Conservation (phyloP, 2,113 vertebrate genomes). For the Notarius quadriscutis region DNA sequence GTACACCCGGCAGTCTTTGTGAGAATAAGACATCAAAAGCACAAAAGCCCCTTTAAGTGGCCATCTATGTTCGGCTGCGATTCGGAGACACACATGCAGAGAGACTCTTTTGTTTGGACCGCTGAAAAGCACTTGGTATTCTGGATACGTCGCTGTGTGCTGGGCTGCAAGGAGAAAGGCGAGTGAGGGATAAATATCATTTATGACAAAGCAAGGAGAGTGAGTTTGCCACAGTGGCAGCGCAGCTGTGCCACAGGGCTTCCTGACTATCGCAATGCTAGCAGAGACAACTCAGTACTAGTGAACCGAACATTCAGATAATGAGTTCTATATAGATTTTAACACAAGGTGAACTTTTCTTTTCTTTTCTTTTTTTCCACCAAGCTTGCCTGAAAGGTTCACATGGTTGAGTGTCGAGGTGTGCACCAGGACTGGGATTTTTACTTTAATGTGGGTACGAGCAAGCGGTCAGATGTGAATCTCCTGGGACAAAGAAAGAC, state of each 20-base stretch:
- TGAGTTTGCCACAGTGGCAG: slow-evolving; percentile 31
- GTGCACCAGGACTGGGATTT: not conserved
- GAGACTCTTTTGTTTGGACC: slow-evolving; percentile 49
- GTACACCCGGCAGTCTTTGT: slow-evolving; percentile 7
- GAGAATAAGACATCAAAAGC: slow-evolving; percentile 41
- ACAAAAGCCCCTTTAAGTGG: slow-evolving; percentile 43
- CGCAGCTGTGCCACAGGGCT: slow-evolving; percentile 19
- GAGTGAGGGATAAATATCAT: slow-evolving; percentile 46
- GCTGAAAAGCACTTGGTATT: slow-evolving; percentile 46
- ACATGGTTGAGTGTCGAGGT: not conserved
- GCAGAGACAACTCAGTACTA: not conserved
- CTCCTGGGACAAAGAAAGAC: not conserved
- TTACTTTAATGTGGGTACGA: not conserved
- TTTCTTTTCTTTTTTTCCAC: not conserved
- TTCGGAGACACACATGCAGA: slow-evolving; percentile 29
- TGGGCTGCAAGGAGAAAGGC: slow-evolving; percentile 28
- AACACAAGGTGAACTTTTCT: not conserved
- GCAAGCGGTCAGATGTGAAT: not conserved
- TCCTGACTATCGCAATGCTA: not conserved
- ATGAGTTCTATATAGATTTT: not conserved
- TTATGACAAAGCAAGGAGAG: slow-evolving; percentile 49
- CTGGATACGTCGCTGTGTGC: slow-evolving; percentile 36
- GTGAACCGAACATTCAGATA: not conserved
- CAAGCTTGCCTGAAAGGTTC: not conserved
- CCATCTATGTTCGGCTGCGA: not conserved